Conservation (phyloP, 2,113 vertebrate species). For the Cavia aperea region DNA sequence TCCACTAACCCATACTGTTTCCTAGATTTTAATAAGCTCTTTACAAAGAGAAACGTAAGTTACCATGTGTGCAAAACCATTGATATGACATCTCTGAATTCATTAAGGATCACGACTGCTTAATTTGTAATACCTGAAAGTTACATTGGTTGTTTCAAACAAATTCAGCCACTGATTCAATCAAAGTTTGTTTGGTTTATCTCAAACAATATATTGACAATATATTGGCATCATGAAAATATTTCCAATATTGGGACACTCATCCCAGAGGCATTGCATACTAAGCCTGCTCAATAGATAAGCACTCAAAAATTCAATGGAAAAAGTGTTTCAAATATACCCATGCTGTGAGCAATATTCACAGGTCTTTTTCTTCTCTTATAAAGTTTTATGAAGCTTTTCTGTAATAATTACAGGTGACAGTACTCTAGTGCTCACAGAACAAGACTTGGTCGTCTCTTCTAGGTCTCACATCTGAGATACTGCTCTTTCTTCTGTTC, state of each 20-base stretch:
- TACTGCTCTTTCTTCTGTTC: neutral
- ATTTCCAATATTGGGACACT: neutral
- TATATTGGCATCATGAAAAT: neutral
- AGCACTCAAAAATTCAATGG: conserved; percentile 1
- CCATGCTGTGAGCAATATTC: neutral
- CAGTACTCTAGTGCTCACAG: neutral
- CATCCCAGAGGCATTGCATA: neutral
- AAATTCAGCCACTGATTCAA: neutral
- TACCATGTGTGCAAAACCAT: neutral
- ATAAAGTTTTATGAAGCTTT: neutral
- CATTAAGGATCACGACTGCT: neutral
- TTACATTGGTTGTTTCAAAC: neutral
- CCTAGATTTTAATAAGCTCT: neutral
- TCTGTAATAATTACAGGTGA: neutral
- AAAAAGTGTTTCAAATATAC: neutral
- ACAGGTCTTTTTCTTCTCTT: neutral
- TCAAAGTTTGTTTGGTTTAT: neutral
- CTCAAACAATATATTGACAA: no score
- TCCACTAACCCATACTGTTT: neutral
- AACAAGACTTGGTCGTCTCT: neutral
- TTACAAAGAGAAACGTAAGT: neutral
- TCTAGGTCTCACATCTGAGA: neutral
- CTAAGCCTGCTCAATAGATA: neutral
- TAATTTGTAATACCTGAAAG: neutral
- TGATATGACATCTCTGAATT: neutral